A percentile compares a stretch with the other conserved stretches of the same genome.
These are phyloP conservation scores for Ptilodon capucinus DNA, from an alignment of 2,888 invertebrate genomes.

Conservation along the genomic window DNA sequence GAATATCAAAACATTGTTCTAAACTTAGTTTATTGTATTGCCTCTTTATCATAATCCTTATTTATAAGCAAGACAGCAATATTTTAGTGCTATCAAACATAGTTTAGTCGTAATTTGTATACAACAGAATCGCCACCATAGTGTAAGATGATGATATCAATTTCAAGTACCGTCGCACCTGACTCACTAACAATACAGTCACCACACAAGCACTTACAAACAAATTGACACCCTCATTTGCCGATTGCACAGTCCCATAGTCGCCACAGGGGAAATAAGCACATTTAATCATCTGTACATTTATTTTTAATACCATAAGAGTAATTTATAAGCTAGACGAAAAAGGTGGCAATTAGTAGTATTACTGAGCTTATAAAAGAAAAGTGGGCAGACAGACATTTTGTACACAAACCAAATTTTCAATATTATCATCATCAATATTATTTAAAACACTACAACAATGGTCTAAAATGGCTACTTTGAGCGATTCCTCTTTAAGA, in stretches of 20 bases:
- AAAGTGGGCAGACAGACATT: conserved; percentile 5
- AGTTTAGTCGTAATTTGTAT: no score
- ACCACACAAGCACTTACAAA: conserved; percentile 40
- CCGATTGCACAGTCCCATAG: conserved; percentile 49
- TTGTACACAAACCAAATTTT: neutral
- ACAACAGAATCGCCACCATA: no score
- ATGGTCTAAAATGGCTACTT: no score
- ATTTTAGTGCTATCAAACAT: no score
- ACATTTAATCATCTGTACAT: conserved; percentile 32
- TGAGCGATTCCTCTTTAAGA: no score
- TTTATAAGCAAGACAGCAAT: no score
- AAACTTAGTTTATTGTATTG: no score
- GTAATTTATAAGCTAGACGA: conserved; percentile 42
- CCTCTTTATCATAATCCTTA: no score
- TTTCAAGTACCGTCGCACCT: conserved; percentile 25
- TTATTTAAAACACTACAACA: no score
- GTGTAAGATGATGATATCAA: no score
- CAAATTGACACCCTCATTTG: conserved; percentile 58
- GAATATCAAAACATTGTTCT: no score
- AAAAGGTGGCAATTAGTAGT: conserved; percentile 36
- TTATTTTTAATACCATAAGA: conserved; percentile 31
- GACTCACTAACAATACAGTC: conserved; percentile 13
- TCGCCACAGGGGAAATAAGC: conserved; percentile 29
- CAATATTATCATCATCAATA: no score
- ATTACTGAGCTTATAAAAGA: conserved; percentile 13